Evolutionary conservation across 2,113 vertebrate genomes (phyloP).

Genomic region (Polypterus senegalus): DNA sequence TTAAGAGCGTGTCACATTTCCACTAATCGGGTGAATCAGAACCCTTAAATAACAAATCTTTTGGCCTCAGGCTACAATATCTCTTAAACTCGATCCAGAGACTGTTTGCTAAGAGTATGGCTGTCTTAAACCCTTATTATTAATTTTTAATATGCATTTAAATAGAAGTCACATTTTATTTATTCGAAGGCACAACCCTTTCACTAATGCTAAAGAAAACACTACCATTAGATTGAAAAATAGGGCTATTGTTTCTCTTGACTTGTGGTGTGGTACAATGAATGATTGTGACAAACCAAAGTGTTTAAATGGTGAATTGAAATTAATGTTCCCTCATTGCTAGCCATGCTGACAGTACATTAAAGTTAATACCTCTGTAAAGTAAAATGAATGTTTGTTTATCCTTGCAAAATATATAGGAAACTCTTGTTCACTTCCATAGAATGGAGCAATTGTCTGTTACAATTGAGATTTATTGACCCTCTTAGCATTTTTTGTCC

Average conservation of each 20-base stretch:
- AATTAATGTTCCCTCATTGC: constrained; percentile 73
- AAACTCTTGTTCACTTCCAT: constrained; percentile 35
- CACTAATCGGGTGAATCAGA: constrained; percentile 32
- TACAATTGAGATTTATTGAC: no score
- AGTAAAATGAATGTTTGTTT: constrained; percentile 87
- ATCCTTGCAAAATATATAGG: constrained; percentile 73
- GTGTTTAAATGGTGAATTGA: constrained; percentile 77
- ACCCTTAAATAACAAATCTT: constrained; percentile 45
- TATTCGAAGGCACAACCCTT: constrained; percentile 37
- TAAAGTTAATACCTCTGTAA: constrained; percentile 71
- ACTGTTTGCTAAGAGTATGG: constrained; percentile 31
- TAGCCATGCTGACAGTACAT: constrained; percentile 64
- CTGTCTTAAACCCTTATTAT: constrained; percentile 37
- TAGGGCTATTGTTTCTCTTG: constrained; percentile 31
- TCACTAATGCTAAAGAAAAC: constrained; percentile 42
- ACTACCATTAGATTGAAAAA: constrained; percentile 52
- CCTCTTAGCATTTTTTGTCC: no score
- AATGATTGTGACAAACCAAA: constrained; percentile 73
- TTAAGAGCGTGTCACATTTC: constrained; percentile 48
- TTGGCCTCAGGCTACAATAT: constrained; percentile 31
- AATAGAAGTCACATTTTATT: constrained; percentile 37
- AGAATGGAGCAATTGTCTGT: constrained; percentile 24
- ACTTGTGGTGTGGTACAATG: constrained; percentile 44
- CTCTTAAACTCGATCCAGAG: constrained; percentile 24
- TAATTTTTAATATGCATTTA: constrained; percentile 48